Percentiles rank a stretch among this genome's conserved stretches.
These are phyloP conservation scores for Fragum sueziense DNA, from an alignment of 2,888 invertebrate species.

Conservation along the genomic window DNA sequence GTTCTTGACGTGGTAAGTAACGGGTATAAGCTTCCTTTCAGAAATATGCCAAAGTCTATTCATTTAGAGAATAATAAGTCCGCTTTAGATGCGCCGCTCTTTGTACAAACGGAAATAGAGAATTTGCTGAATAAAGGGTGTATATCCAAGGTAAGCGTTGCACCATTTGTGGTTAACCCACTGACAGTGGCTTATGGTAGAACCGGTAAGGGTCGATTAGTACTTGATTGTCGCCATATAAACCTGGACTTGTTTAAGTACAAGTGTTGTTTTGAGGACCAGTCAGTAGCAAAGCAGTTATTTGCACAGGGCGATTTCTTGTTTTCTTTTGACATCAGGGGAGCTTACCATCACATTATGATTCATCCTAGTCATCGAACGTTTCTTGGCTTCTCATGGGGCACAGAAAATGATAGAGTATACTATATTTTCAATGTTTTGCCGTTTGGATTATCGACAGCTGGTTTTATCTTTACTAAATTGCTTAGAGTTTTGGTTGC, in stretches of 20 bases:
- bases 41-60: too few species aligned
- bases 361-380: constrained; percentile 20
- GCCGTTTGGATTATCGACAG: constrained; percentile 47
- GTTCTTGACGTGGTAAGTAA: too few species aligned
- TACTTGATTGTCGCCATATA: constrained; percentile 44
- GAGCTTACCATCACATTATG: constrained; percentile 29
- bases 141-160: not conserved
- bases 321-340: constrained; percentile 38
- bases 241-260: constrained; percentile 33
- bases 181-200: constrained; percentile 41
- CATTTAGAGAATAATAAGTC: constrained; percentile 35
- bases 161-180: constrained; percentile 28
- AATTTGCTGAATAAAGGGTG: constrained; percentile 26
- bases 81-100: constrained; percentile 15
- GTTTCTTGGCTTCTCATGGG: constrained; percentile 27
- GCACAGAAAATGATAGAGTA: not conserved
- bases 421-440: constrained; percentile 51
- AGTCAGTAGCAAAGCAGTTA: constrained; percentile 24
- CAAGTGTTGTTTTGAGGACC: constrained; percentile 42
- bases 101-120: constrained; percentile 37
- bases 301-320: constrained; percentile 23
- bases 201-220: constrained; percentile 26
- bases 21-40: constrained; percentile 22
- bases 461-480: constrained; percentile 55
- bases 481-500: constrained; percentile 32